A percentile compares a stretch with the other conserved stretches of the same genome.
phyloP scores from a whole-genome alignment of 2,888 invertebrate species.

The Maniola hyperantus region DNA sequence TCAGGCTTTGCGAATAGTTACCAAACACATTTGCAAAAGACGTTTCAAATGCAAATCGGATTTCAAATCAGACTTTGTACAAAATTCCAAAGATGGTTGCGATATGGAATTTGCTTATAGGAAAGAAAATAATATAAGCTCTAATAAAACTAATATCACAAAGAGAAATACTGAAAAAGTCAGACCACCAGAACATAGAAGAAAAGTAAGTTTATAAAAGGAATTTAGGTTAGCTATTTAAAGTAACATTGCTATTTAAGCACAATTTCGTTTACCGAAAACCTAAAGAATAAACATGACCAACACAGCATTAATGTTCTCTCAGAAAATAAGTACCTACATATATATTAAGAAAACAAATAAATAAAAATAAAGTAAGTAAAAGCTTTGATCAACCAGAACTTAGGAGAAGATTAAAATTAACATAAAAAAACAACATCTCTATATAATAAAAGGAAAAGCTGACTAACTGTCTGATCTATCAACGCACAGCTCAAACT shows the following conservation, averaged over 20 bases:
- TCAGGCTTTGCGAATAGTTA: conserved; percentile 39
- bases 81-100: conserved; percentile 46
- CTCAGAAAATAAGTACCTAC: background rate
- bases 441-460: no score
- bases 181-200: conserved; percentile 11
- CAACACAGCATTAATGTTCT: background rate
- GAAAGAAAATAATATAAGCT: conserved; percentile 7
- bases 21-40: conserved; percentile 35
- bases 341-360: background rate
- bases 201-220: conserved; percentile 13
- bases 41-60: conserved; percentile 45
- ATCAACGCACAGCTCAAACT: no score
- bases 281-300: background rate
- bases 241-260: background rate
- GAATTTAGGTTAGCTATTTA: background rate
- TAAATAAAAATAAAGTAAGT: background rate
- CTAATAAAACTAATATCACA: background rate
- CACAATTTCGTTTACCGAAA: background rate
- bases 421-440: no score
- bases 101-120: conserved; percentile 38
- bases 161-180: conserved; percentile 18
- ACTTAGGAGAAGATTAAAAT: no score
- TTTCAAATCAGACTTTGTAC: conserved; percentile 43
- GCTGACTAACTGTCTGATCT: no score
- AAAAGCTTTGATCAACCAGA: background rate